Percentiles rank a stretch among this genome's conserved stretches.
Evolutionary conservation across 2,888 invertebrate species (phyloP).

Genomic region (Mesorhabditis sp.): DNA sequence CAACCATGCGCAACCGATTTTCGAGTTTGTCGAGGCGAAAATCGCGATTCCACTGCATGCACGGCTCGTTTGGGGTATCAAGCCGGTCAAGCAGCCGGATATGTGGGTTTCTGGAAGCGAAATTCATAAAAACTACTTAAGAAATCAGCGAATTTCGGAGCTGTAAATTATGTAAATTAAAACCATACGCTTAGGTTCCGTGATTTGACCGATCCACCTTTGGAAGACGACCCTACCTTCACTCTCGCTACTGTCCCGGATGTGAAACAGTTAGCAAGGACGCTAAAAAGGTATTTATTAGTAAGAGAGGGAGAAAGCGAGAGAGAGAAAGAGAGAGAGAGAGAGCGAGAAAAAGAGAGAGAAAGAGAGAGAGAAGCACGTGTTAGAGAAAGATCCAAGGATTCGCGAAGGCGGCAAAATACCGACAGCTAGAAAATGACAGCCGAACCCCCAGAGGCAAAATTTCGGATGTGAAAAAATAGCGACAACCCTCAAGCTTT

Average conservation of each 20-base stretch:
- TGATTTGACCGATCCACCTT: not conserved
- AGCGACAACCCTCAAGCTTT: too few relatives aligned
- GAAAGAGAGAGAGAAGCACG: too few relatives aligned
- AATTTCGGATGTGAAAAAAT: too few relatives aligned
- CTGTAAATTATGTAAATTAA: too few relatives aligned
- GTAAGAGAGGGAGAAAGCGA: too few relatives aligned
- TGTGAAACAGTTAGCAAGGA: conserved; percentile 8
- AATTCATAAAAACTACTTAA: conserved; percentile 17
- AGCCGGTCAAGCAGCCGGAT: conserved; percentile 24
- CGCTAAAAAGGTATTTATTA: not conserved
- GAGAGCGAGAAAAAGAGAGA: too few relatives aligned
- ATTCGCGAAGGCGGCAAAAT: too few relatives aligned
- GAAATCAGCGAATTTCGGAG: conserved; percentile 18
- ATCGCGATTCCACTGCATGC: conserved; percentile 50
- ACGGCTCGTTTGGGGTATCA: conserved; percentile 50
- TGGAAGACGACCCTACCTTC: conserved; percentile 21
- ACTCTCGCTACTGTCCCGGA: conserved; percentile 23
- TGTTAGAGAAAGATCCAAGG: too few relatives aligned
- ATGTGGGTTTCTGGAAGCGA: conserved; percentile 6
- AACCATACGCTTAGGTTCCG: too few relatives aligned
- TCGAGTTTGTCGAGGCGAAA: conserved; percentile 38
- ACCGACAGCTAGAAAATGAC: too few relatives aligned
- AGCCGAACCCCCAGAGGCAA: too few relatives aligned
- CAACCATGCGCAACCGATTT: conserved; percentile 48
- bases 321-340: too few relatives aligned